A percentile compares a stretch with the other conserved stretches of the same genome.
Evolutionary conservation across 2,888 invertebrate genomes (phyloP).

Genomic region (Drosophila glabriapex): DNA sequence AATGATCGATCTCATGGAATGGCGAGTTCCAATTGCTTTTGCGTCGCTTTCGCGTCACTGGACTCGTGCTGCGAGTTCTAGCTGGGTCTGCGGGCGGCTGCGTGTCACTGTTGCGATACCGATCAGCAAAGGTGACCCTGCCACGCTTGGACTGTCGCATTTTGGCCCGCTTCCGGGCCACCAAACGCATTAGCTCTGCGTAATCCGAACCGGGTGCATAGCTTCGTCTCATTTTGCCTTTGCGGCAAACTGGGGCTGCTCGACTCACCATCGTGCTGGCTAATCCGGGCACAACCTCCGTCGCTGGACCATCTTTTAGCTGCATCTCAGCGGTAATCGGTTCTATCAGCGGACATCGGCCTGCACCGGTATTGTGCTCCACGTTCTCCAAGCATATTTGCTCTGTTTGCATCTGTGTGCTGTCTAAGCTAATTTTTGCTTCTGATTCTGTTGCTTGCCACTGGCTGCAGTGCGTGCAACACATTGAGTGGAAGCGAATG

Average conservation of each 20-base stretch:
- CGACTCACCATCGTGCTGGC: background rate
- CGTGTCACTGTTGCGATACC: background rate
- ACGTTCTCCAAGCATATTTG: background rate
- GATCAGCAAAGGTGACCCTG: constrained; percentile 13
- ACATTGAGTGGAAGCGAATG: background rate
- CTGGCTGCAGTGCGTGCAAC: background rate
- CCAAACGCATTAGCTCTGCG: constrained; percentile 50
- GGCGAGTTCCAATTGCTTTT: background rate
- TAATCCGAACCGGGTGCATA: constrained; percentile 37
- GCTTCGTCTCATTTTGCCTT: background rate
- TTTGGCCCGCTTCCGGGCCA: constrained; percentile 38
- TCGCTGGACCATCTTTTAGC: background rate
- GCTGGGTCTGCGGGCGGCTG: background rate
- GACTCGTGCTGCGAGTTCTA: background rate
- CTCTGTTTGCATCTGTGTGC: background rate
- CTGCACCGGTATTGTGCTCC: background rate
- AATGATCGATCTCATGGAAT: no score
- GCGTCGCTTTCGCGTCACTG: background rate
- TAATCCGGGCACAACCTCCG: background rate
- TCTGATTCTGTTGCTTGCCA: background rate
- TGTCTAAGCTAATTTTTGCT: background rate
- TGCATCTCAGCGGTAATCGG: background rate
- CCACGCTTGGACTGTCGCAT: background rate
- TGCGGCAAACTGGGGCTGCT: background rate
- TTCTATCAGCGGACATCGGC: background rate